These are phyloP conservation scores for Cirrhinus molitorella DNA, from an alignment of 2,797 vertebrate genomes.

Conservation along the genomic window DNA sequence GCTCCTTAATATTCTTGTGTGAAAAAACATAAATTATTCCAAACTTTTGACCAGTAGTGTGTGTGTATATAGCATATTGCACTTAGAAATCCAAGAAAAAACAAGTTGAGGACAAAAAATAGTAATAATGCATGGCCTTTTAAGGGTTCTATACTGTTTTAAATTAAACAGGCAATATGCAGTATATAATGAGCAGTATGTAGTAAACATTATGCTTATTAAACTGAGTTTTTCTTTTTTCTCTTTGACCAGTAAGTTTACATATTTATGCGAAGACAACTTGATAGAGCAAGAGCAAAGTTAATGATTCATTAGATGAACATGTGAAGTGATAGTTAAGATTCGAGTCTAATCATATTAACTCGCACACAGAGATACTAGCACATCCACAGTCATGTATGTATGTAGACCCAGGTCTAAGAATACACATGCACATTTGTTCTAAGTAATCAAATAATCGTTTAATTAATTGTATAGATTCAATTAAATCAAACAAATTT, in stretches of 20 bases:
- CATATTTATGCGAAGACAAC: neutral
- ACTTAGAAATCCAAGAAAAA: neutral
- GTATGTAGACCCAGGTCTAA: neutral
- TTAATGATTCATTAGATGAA: conserved; percentile 23
- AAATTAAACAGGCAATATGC: neutral
- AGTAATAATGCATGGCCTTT: neutral
- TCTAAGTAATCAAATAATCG: neutral
- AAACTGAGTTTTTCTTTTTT: neutral
- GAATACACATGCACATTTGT: conserved; percentile 13
- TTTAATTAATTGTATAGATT: conserved; percentile 22
- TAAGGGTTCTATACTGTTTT: neutral
- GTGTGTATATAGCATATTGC: neutral
- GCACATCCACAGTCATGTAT: neutral
- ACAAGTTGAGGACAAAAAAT: neutral
- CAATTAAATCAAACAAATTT: neutral
- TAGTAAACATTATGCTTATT: neutral
- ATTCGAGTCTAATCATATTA: neutral
- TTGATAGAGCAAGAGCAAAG: neutral
- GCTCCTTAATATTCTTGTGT: neutral
- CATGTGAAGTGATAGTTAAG: neutral
- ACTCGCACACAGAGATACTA: neutral
- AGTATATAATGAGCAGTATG: neutral
- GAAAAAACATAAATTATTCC: neutral
- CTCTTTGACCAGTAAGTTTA: neutral
- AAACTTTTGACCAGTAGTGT: neutral